A percentile compares a stretch with the other conserved stretches of the same genome.
Conservation (phyloP, 2,888 invertebrate species). For the Stenchaetothrips biformis region DNA sequence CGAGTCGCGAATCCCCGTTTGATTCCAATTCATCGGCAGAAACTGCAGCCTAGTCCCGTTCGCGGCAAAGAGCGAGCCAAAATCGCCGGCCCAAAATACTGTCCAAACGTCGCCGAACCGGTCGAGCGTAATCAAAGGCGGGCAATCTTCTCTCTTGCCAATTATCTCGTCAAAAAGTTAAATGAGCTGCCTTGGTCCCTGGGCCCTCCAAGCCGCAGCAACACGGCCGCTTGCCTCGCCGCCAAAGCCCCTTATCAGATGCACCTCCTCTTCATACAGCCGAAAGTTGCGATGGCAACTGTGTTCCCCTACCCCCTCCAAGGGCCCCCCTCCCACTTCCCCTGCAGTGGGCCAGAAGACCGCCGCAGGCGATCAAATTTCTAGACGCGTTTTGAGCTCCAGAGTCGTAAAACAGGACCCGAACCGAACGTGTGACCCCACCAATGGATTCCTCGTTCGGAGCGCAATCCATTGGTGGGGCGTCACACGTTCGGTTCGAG, state of each 20-base stretch:
- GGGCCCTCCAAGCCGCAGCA: not conserved
- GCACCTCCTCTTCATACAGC: not conserved
- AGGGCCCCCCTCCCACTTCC: too few species aligned
- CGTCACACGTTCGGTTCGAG: too few species aligned
- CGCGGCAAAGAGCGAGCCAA: not conserved
- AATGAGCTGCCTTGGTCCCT: not conserved
- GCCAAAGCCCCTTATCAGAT: not conserved
- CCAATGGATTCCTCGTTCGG: too few species aligned
- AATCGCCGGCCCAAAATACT: not conserved
- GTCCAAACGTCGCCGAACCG: not conserved
- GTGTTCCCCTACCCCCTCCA: too few species aligned
- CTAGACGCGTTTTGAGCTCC: too few species aligned
- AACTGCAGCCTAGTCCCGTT: not conserved
- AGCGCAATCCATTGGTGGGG: too few species aligned
- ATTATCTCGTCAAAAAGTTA: slow-evolving; percentile 22
- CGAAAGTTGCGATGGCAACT: not conserved
- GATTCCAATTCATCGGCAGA: not conserved
- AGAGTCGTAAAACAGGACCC: too few species aligned
- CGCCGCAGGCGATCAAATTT: too few species aligned
- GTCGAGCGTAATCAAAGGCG: not conserved
- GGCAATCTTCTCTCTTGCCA: not conserved
- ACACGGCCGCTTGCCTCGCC: not conserved
- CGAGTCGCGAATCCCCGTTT: not conserved
- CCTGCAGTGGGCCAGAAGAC: too few species aligned
- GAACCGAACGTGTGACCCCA: too few species aligned